Evolutionary conservation across 2,113 vertebrate species (phyloP), one percentile per base, ranked within the genome.

Genomic region (Probosciger aterrimus): DNA sequence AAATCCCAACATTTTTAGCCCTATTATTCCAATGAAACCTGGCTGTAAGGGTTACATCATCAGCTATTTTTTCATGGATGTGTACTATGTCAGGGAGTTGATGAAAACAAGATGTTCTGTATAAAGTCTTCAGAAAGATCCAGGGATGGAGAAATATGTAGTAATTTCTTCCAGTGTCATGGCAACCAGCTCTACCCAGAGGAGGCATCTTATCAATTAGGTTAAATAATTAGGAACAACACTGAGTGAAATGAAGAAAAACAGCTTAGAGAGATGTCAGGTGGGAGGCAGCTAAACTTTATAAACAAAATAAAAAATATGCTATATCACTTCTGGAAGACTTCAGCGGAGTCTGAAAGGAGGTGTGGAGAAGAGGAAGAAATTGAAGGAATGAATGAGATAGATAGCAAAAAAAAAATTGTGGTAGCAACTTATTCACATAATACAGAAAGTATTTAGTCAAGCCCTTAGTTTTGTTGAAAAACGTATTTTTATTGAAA

Each of bases 211-310:
- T 84, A 92, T 89, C 86, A 85, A 73, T 92, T 92, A 91, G 19
- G 46, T 82, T 92, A 86, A 95, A 90, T 95, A 95, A 94, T 94
- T 88, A 84, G 28, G 7, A 86, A 57, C 67, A 92, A 73, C 47
- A 49, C 27, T 62, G 83, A 82, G 65, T 70, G 62, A 94, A 88
- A 81, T 94, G 86, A 84, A 85, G 75, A 85, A 88, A 85, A 95
- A 24, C 39, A 64, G 24, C 35, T 85, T 52, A 73, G 39, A 77
- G 52, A 70, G 37, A 74, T 86, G 82, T 74, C 59, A 75, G 39
- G 62, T 86, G 55, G 55, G 64, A 96, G 80, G 57, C 57, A 93
- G 55, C 57, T 83, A 43, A 78, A 43, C 24, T 88, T 88, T 63
- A 80, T 90, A 90, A 95, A 75, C 69, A 90, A 90, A 57, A 65